Percentiles rank a stretch among this genome's conserved stretches.
phyloP scores from a whole-genome alignment of 2,113 vertebrate species.

The Globicephala melas region DNA sequence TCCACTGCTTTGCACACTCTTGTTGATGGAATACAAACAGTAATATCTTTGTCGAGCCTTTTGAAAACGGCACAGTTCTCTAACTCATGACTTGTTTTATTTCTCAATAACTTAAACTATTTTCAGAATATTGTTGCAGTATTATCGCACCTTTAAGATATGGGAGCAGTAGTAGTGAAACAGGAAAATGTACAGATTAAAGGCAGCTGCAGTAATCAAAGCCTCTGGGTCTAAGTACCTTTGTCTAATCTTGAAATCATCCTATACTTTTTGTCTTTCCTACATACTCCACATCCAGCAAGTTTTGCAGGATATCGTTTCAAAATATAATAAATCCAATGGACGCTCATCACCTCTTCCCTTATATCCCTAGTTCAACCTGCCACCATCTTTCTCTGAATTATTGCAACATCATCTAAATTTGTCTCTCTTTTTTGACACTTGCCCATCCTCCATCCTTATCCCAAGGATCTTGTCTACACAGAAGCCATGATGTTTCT shows the following conservation, averaged over 20 bases:
- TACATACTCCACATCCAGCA: neutral
- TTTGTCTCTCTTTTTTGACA: neutral
- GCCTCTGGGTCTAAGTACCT: neutral
- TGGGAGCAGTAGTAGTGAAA: neutral
- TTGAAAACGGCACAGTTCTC: neutral
- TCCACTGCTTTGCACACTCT: neutral
- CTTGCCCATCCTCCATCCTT: neutral
- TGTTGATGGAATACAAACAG: neutral
- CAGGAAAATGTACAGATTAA: neutral
- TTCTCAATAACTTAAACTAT: neutral
- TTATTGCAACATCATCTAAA: neutral
- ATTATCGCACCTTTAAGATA: neutral
- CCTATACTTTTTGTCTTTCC: neutral
- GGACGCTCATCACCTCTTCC: neutral
- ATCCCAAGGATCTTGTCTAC: neutral
- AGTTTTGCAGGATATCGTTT: neutral
- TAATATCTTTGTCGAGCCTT: neutral
- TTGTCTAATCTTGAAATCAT: neutral
- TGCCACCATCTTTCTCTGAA: neutral
- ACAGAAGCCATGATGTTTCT: neutral
- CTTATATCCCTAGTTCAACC: neutral
- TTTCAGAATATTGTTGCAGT: neutral
- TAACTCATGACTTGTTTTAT: neutral
- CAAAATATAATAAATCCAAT: neutral
- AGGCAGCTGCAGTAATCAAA: neutral